phyloP scores from a whole-genome alignment of 1,140 invertebrate genomes.

The Panulirus ornatus region DNA sequence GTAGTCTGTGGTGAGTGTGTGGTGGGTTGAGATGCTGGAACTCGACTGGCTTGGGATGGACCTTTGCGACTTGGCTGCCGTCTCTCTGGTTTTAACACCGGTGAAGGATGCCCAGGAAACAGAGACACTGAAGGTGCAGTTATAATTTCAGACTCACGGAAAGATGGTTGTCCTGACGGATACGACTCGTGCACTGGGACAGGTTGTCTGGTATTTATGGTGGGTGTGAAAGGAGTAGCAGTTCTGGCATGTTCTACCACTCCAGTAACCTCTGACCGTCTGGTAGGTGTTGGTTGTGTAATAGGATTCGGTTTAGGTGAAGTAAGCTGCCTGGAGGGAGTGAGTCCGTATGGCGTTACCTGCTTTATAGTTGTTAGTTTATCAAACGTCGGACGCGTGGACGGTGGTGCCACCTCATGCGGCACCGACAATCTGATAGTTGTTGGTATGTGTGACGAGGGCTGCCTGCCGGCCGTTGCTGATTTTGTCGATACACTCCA shows the following conservation, averaged over 20 bases:
- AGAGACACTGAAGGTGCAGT: conserved; percentile 34
- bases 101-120: conserved; percentile 23
- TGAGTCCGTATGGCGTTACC: too few relatives aligned
- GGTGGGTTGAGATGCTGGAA: background rate
- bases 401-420: too few relatives aligned
- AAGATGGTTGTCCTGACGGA: conserved; percentile 74
- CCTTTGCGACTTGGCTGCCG: background rate
- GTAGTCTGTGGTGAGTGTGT: background rate
- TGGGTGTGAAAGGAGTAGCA: background rate
- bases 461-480: too few relatives aligned
- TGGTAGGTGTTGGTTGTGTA: too few relatives aligned
- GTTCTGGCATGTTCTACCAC: background rate
- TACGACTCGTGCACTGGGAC: background rate
- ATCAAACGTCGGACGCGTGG: too few relatives aligned
- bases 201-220: background rate
- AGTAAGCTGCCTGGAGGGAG: too few relatives aligned
- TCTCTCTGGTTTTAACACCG: background rate
- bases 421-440: too few relatives aligned
- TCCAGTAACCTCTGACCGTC: too few relatives aligned
- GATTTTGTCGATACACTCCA: too few relatives aligned
- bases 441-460: too few relatives aligned
- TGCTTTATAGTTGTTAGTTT: too few relatives aligned
- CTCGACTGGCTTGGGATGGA: background rate
- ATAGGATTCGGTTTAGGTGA: too few relatives aligned
- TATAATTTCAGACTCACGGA: conserved; percentile 31